Percentiles rank a stretch among this genome's conserved stretches.
These are phyloP conservation scores for Polydesmus complanatus DNA, from an alignment of 2,888 invertebrate genomes.

Conservation along the genomic window DNA sequence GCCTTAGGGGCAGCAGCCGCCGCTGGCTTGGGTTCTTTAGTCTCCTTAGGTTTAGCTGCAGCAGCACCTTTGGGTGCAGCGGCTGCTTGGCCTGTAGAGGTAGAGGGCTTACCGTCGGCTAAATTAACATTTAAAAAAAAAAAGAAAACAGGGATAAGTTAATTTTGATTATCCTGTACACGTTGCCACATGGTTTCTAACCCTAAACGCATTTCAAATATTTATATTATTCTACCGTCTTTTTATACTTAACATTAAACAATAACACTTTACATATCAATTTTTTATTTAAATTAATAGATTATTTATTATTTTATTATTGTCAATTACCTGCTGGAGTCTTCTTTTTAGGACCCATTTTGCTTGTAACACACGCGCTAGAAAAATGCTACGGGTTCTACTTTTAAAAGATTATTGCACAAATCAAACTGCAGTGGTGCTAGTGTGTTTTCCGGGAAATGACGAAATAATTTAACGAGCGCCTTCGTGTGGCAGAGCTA, in stretches of 20 bases:
- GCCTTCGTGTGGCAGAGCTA: too few relatives aligned
- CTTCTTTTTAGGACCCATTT: slow-evolving; percentile 77
- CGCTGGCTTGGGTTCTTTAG: slow-evolving; percentile 36
- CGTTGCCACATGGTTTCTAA: slow-evolving; percentile 25
- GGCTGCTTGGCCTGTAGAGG: background rate
- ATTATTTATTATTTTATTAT: background rate
- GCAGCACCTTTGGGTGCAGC: slow-evolving; percentile 1
- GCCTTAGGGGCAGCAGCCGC: slow-evolving; percentile 30
- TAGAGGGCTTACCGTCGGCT: slow-evolving; percentile 4
- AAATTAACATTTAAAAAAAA: too few relatives aligned
- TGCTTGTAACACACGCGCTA: too few relatives aligned
- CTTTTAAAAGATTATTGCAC: too few relatives aligned
- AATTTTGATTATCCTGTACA: slow-evolving; percentile 31
- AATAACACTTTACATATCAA: background rate
- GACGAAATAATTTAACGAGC: too few relatives aligned
- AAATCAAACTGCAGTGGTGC: background rate
- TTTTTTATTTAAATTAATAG: background rate
- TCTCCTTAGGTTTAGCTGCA: slow-evolving; percentile 1
- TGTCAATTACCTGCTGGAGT: slow-evolving; percentile 29
- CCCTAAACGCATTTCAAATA: slow-evolving; percentile 32
- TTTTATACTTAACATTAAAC: slow-evolving; percentile 35
- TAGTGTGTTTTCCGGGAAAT: slow-evolving; percentile 1
- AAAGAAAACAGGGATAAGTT: slow-evolving; percentile 16
- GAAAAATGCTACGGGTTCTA: too few relatives aligned
- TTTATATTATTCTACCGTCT: too few relatives aligned